These are phyloP conservation scores for Ictalurus punctatus DNA, from an alignment of 2,113 vertebrate genomes.

Conservation along the genomic window DNA sequence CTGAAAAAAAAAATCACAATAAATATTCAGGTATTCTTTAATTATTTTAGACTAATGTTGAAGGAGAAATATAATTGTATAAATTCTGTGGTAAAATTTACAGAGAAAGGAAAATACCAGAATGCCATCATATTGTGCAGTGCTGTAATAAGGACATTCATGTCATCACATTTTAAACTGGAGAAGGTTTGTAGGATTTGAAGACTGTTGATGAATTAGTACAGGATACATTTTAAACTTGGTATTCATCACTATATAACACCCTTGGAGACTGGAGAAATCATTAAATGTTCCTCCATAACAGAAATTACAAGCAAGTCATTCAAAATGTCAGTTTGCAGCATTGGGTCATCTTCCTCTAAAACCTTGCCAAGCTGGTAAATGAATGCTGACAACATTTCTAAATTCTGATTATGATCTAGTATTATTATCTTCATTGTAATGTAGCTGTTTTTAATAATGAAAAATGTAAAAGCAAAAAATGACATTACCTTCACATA, in stretches of 20 bases:
- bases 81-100: too few species aligned
- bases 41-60: background rate
- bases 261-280: background rate
- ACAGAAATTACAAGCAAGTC: background rate
- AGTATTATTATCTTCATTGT: background rate
- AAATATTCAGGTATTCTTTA: background rate
- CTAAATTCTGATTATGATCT: too few species aligned
- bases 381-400: background rate
- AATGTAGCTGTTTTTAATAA: background rate
- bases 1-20: slow-evolving; percentile 53
- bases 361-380: background rate
- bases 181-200: too few species aligned
- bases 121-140: too few species aligned
- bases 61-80: too few species aligned
- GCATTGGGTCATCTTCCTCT: background rate
- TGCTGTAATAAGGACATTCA: too few species aligned
- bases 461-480: background rate
- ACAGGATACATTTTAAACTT: too few species aligned
- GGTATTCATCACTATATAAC: too few species aligned
- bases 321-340: background rate
- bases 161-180: too few species aligned
- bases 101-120: too few species aligned
- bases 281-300: background rate
- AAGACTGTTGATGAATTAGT: too few species aligned
- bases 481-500: slow-evolving; percentile 62